Evolutionary conservation across 2,888 invertebrate genomes (phyloP).

Genomic region (Troides helena): DNA sequence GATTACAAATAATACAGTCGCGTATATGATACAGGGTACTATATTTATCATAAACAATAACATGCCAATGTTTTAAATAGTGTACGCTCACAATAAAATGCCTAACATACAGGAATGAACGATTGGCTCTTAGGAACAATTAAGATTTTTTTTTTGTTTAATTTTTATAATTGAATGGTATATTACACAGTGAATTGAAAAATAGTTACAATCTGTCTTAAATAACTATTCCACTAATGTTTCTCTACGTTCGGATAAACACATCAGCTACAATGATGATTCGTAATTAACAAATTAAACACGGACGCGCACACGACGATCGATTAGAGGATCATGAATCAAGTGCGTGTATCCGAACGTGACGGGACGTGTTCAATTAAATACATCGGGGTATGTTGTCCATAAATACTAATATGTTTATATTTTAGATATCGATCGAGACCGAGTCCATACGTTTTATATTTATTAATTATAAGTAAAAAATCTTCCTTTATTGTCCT

Average conservation of each 20-base stretch:
- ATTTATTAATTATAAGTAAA: constrained; percentile 73
- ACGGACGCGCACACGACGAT: neutral
- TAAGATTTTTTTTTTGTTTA: constrained; percentile 2
- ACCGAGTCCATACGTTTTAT: constrained; percentile 60
- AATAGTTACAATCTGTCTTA: constrained; percentile 26
- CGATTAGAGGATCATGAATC: neutral
- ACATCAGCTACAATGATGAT: constrained; percentile 13
- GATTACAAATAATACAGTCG: constrained; percentile 55
- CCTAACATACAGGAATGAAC: constrained; percentile 36
- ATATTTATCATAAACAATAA: constrained; percentile 42
- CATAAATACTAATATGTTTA: constrained; percentile 68
- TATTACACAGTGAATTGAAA: constrained; percentile 26
- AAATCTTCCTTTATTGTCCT: constrained; percentile 80
- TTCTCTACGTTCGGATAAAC: constrained; percentile 32
- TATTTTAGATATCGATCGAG: constrained; percentile 72
- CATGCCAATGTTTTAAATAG: constrained; percentile 38
- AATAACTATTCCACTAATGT: constrained; percentile 15
- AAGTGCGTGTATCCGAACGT: constrained; percentile 44
- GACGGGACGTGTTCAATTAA: constrained; percentile 28
- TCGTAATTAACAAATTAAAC: neutral
- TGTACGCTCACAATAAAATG: constrained; percentile 31
- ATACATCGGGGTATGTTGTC: constrained; percentile 47
- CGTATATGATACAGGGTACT: constrained; percentile 41
- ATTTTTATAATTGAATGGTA: constrained; percentile 15
- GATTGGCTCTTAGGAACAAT: constrained; percentile 29